Percentiles rank a stretch among this genome's conserved stretches.
phyloP scores from a whole-genome alignment of 1,140 invertebrate species.

The Heliothis subflexa region DNA sequence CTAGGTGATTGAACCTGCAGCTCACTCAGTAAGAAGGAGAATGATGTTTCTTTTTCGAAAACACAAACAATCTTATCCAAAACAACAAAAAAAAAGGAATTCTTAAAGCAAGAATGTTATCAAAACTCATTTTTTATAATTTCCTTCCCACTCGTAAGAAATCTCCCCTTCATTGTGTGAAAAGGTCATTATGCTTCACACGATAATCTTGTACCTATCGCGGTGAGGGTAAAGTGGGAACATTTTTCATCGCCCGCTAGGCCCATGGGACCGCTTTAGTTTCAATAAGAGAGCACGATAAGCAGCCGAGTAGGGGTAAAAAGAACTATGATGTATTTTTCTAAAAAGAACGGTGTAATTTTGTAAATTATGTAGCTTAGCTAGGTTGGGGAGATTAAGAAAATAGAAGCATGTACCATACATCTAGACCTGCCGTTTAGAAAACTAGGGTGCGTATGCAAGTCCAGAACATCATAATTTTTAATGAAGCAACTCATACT shows the following conservation, averaged over 20 bases:
- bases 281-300: slow-evolving; percentile 57
- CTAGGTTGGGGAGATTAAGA: background rate
- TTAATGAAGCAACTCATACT: too few species aligned
- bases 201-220: slow-evolving; percentile 43
- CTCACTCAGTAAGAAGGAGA: too few species aligned
- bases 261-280: slow-evolving; percentile 55
- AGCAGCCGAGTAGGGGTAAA: slow-evolving; percentile 41
- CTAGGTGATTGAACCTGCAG: too few species aligned
- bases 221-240: slow-evolving; percentile 39
- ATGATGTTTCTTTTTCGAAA: too few species aligned
- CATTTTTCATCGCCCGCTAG: slow-evolving; percentile 53
- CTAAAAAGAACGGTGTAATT: slow-evolving; percentile 12
- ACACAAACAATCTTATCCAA: background rate
- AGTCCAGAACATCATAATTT: background rate
- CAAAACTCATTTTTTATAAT: slow-evolving; percentile 6
- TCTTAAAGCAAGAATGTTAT: background rate
- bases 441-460: background rate
- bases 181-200: slow-evolving; percentile 42
- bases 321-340: slow-evolving; percentile 45
- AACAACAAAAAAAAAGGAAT: background rate
- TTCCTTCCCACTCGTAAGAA: slow-evolving; percentile 26
- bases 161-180: slow-evolving; percentile 26
- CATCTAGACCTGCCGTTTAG: background rate
- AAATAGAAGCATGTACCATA: background rate
- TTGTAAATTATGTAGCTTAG: slow-evolving; percentile 25